These are phyloP conservation scores for Orius insidiosus DNA, from an alignment of 1,140 invertebrate genomes.

Conservation along the genomic window DNA sequence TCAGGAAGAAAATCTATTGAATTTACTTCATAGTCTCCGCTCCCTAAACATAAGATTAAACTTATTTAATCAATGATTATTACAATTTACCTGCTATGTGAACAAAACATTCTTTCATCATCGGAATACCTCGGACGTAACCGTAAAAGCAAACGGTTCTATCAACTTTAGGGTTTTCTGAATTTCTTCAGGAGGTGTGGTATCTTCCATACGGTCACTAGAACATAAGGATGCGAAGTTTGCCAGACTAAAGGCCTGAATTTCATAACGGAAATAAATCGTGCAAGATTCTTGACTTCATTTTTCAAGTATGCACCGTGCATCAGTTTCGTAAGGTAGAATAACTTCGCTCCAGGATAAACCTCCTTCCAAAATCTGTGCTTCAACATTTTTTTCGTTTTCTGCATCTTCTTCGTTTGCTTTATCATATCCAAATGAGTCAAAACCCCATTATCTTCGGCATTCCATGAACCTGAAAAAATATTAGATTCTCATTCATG, in stretches of 20 bases:
- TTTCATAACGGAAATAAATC: conserved; percentile 98
- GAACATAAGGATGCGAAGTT: conserved; percentile 79
- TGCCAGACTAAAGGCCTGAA: conserved; percentile 86
- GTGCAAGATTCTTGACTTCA: conserved; percentile 88
- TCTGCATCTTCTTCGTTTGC: conserved; percentile 71
- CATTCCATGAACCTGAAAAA: conserved; percentile 76
- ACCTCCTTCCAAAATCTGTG: conserved; percentile 98
- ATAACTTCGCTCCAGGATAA: conserved; percentile 91
- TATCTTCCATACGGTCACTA: conserved; percentile 87
- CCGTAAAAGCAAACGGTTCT: conserved; percentile 86
- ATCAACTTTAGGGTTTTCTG: conserved; percentile 72
- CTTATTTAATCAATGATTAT: too few relatives aligned
- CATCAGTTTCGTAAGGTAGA: conserved; percentile 84
- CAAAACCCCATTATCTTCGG: conserved; percentile 94
- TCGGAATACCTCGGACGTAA: conserved; percentile 79
- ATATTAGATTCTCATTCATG: background rate
- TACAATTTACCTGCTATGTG: conserved; percentile 85
- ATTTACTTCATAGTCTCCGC: conserved; percentile 74
- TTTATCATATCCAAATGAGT: conserved; percentile 92
- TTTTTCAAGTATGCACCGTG: conserved; percentile 79
- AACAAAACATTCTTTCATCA: conserved; percentile 68
- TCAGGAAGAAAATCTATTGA: conserved; percentile 74
- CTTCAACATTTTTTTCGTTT: conserved; percentile 88
- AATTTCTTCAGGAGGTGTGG: conserved; percentile 74
- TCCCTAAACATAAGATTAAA: conserved; percentile 33